Conservation (phyloP, 2,113 vertebrate genomes). For the Pampusana beccarii region DNA sequence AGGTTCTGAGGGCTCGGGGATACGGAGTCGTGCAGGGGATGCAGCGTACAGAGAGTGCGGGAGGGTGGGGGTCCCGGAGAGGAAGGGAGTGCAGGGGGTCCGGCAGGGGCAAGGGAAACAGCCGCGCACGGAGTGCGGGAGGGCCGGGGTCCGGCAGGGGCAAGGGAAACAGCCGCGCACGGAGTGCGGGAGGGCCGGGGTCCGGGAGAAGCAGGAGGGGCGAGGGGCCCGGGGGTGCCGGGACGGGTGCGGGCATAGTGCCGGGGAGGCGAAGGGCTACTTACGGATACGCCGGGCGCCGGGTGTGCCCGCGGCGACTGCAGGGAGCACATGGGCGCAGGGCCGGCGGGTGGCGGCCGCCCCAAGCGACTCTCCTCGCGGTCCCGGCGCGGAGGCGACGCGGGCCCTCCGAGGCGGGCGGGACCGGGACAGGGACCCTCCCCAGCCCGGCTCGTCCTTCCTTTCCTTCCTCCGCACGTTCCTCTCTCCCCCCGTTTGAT, state of each 20-base stretch:
- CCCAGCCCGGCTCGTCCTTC: background rate
- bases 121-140: background rate
- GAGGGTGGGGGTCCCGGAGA: background rate
- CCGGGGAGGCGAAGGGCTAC: background rate
- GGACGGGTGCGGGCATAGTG: background rate
- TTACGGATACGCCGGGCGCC: background rate
- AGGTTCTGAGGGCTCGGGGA: background rate
- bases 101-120: background rate
- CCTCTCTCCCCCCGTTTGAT: background rate
- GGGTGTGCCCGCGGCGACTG: background rate
- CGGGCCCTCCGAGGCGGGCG: background rate
- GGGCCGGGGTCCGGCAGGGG: background rate
- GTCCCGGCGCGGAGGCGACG: background rate
- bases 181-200: background rate
- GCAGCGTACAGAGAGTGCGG: background rate
- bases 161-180: background rate
- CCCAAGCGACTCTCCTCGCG: background rate
- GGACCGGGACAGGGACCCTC: background rate
- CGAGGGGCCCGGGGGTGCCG: background rate
- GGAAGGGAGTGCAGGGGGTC: background rate
- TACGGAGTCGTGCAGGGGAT: background rate
- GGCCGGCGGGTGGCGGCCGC: background rate
- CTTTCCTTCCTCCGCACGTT: background rate
- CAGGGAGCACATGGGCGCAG: conserved; percentile 8
- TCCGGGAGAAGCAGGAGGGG: background rate